Conservation (phyloP, 2,113 vertebrate species). For the Tyrannus savana region DNA sequence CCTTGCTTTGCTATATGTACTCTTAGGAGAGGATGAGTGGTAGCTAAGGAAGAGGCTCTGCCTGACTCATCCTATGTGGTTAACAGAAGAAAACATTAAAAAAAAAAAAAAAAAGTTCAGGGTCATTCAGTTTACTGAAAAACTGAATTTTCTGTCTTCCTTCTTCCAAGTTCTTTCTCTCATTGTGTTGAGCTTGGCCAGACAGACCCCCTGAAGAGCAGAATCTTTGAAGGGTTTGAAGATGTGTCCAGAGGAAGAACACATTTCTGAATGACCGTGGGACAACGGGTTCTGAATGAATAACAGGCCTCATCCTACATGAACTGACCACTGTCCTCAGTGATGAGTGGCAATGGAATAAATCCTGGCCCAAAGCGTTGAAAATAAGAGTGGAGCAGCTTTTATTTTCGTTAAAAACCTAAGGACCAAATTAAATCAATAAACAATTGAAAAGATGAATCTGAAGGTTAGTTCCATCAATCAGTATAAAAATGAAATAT, state of each 20-base stretch:
- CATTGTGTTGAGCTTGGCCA: not conserved
- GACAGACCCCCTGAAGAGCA: not conserved
- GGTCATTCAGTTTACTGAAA: not conserved
- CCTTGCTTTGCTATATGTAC: not conserved
- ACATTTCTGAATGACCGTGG: not conserved
- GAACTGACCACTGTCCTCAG: not conserved
- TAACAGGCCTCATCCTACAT: rapidly evolving
- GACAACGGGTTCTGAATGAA: not conserved
- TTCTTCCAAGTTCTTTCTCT: rapidly evolving
- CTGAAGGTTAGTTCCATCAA: not conserved
- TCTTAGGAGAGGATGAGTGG: rapidly evolving
- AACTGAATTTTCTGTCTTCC: not conserved
- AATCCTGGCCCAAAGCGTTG: not conserved
- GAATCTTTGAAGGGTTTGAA: not conserved
- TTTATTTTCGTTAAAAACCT: not conserved
- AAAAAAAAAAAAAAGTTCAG: not conserved
- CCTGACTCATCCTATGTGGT: not conserved
- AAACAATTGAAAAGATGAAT: not conserved
- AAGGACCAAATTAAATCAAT: not conserved
- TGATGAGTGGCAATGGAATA: not conserved
- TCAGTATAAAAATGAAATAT: not conserved
- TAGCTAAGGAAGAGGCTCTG: not conserved
- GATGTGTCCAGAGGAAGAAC: not conserved
- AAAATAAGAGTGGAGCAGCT: not conserved
- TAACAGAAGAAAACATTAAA: not conserved